Evolutionary conservation across 1,140 invertebrate genomes (phyloP), one percentile per base, ranked within the genome.

Genomic region (Drosophila baimaii): DNA sequence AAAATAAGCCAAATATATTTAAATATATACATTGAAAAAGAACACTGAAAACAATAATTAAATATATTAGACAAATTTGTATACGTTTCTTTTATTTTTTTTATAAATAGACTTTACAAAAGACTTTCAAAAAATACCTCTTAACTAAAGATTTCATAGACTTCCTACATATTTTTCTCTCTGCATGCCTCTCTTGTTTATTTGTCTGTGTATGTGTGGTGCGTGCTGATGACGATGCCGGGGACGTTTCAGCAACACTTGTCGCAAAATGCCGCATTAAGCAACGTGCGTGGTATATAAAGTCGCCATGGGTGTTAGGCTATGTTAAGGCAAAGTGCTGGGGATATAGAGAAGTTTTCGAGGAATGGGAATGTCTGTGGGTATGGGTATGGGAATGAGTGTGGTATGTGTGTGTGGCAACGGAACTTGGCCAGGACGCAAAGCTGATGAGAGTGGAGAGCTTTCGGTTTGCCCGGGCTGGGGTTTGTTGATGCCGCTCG

Each of bases 191-290:
- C 2, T 21, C 29, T 19, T 52, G 29, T 43, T 39, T 35, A n/a
- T 47, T 35, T 52, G 57, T 51, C 10, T 35, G 31, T 69, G 21
- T 58, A 17, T 23, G 23, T 77, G 59, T 66, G 33, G 57, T 63
- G 74, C 56, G 70, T 88, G 79, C 64, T 77, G 84, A 86, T 79
- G 83, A 83, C 83, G 84, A 88, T 80, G 79, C 49, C 78, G 74
- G 74, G 79, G 71, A 81, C 82, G 69, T 81, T 86, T 70, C 83
- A 88, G 83, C 83, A 86, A 86, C 82, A 86, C 82, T 86, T 88
- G 82, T 86, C 83, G 83, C 82, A 86, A 86, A 86, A 86, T 86
- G 83, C 83, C 83, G 83, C 82, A 86, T 86, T 86, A 86, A 77
- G 83, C 82, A 86, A 86, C 82, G 82, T 86, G 83, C 83, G 72